Percentiles rank a stretch among this genome's conserved stretches.
phyloP scores from a whole-genome alignment of 2,797 vertebrate genomes.

The Xenentodon cancila region DNA sequence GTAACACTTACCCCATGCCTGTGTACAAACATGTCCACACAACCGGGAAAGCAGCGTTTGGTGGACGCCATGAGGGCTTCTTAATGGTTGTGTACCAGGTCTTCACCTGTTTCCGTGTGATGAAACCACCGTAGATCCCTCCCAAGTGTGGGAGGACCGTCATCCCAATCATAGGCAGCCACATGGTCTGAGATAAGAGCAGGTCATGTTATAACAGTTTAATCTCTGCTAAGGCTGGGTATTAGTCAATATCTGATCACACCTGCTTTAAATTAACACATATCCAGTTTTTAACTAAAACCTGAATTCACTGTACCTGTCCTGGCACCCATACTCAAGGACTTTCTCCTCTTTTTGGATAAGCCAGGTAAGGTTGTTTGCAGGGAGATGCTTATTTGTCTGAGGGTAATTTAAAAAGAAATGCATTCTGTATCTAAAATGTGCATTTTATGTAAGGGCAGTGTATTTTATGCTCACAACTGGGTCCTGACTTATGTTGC shows the following conservation, averaged over 20 bases:
- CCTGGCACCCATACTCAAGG: not conserved
- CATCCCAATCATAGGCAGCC: slow-evolving; percentile 79
- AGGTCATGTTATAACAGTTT: not conserved
- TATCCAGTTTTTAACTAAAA: not conserved
- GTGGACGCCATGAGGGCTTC: slow-evolving; percentile 85
- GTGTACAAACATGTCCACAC: slow-evolving; percentile 85
- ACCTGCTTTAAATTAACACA: not conserved
- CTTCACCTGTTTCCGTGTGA: slow-evolving; percentile 79
- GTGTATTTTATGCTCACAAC: too few relatives aligned
- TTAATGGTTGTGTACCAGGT: slow-evolving; percentile 80
- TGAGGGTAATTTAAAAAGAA: too few relatives aligned
- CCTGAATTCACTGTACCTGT: too few relatives aligned
- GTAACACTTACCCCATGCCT: slow-evolving; percentile 81
- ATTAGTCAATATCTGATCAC: not conserved
- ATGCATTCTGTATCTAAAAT: too few relatives aligned
- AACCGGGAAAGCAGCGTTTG: slow-evolving; percentile 80
- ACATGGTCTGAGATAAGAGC: slow-evolving; percentile 62
- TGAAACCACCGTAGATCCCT: slow-evolving; percentile 71
- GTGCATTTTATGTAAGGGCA: too few relatives aligned
- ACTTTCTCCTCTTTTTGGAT: not conserved
- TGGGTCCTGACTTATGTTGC: too few relatives aligned
- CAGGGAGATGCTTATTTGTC: too few relatives aligned
- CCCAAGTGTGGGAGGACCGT: slow-evolving; percentile 83
- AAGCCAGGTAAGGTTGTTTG: too few relatives aligned
- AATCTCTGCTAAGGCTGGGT: not conserved